Evolutionary conservation across 2,888 invertebrate genomes (phyloP).

Genomic region (Troilus luridus): DNA sequence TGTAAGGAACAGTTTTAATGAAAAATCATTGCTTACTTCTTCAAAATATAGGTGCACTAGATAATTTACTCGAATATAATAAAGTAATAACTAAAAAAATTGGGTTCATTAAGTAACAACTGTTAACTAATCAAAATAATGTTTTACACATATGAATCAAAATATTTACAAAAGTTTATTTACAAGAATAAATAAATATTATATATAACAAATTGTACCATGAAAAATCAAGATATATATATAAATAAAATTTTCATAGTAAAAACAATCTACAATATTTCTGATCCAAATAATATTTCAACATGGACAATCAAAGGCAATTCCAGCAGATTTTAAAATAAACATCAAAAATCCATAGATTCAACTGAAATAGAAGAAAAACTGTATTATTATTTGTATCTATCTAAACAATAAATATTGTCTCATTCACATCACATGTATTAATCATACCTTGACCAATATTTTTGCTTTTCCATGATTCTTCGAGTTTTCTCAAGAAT

Average conservation of each 20-base stretch:
- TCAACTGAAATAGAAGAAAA: neutral
- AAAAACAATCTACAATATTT: neutral
- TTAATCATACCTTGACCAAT: neutral
- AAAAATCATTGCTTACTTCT: too few relatives aligned
- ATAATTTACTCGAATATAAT: too few relatives aligned
- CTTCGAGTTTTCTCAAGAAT: constrained; percentile 78
- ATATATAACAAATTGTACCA: neutral
- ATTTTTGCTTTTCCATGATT: constrained; percentile 66
- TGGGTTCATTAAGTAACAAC: too few relatives aligned
- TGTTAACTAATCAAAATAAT: neutral
- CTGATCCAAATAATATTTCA: neutral
- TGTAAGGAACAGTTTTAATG: neutral
- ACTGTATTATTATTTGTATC: neutral
- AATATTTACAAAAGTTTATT: neutral
- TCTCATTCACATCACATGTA: neutral
- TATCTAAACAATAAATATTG: neutral
- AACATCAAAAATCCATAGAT: neutral
- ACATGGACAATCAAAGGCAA: neutral
- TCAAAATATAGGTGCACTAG: too few relatives aligned
- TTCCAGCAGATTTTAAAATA: neutral
- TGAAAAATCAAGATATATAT: neutral
- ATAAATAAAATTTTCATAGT: neutral
- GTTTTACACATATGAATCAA: neutral
- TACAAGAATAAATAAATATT: neutral
- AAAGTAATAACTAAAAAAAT: too few relatives aligned